A percentile compares a stretch with the other conserved stretches of the same genome.
Conservation (phyloP, 2,113 vertebrate species). For the Hemibagrus wyckioides region DNA sequence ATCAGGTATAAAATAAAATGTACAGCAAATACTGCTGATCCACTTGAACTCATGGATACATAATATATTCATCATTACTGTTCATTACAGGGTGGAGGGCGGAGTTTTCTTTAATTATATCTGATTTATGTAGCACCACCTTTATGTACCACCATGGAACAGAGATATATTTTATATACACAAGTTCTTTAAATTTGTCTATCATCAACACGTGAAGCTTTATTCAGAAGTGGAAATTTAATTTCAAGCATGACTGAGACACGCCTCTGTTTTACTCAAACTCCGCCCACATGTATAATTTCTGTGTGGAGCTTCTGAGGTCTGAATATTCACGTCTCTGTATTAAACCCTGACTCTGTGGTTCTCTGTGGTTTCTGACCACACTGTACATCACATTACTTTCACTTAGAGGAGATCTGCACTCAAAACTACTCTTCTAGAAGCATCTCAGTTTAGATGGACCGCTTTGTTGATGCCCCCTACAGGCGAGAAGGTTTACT, state of each 20-base stretch:
- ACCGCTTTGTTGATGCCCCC: not conserved
- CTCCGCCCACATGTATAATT: not conserved
- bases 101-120: not conserved
- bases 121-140: not conserved
- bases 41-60: not conserved
- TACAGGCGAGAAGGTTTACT: constrained; percentile 23
- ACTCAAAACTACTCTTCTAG: constrained; percentile 24
- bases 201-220: not conserved
- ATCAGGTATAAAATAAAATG: not conserved
- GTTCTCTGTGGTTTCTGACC: not conserved
- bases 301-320: not conserved
- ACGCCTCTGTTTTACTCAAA: not conserved
- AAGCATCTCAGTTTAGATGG: not conserved
- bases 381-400: not conserved
- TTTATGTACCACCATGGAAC: not conserved
- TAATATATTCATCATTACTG: not conserved
- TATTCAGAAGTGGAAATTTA: not conserved
- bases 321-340: not conserved
- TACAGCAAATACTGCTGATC: not conserved
- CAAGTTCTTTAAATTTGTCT: not conserved
- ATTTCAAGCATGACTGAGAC: not conserved
- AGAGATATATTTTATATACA: constrained; percentile 17
- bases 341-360: not conserved
- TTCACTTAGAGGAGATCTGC: not conserved
- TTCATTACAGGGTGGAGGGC: not conserved